Base-by-base conservation (phyloP, 2,113 vertebrate species). In the Tetrax tetrax region DNA sequence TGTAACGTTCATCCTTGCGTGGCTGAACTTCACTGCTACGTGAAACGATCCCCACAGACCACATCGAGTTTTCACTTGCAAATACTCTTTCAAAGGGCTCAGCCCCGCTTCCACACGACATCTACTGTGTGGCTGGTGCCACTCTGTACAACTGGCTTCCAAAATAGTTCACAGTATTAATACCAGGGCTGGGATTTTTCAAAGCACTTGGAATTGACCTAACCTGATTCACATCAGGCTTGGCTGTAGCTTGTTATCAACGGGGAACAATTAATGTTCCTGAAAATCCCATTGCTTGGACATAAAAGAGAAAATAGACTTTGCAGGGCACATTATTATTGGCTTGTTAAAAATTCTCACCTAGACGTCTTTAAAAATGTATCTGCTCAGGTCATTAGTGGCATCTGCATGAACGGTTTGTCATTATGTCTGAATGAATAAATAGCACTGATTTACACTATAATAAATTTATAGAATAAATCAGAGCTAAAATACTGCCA, bases 281-380 rank as follows among this genome's bases (percentile, higher is more conserved):
- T 95, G 71, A 76, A 96, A 97, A 77, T 74, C 75, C 54, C 41
- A 48, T 51, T 0, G 0, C 63, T 74, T 37, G 50, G 68, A 47
- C 17, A 18, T 53, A 71, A 79, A 7, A 60, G 48, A 68, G 85
- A 71, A 95, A 79, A 82, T 2, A 79, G 74, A 56, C 27, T 90
- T 94, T 76, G 63, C 59, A 88, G 75, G 66, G n/a, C 5, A 33
- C 33, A 7, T 85, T 82, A 68, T 68, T 87, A 79, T 25, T 33
- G 38, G 35, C 64, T 92, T 83, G 38, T 53, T 83, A 88, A 93
- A 88, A 90, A 76, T 72, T 82, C 78, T 91, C 65, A 75, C 75
- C 74, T 90, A 48, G 48, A 33, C 5, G 1, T 48, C 80, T 94
- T 90, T 77, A 71, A 94, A 96, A 85, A 90, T 64, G 53, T 60